Base-by-base conservation (phyloP, 2,888 invertebrate species). In the Cerastis rubricosa region DNA sequence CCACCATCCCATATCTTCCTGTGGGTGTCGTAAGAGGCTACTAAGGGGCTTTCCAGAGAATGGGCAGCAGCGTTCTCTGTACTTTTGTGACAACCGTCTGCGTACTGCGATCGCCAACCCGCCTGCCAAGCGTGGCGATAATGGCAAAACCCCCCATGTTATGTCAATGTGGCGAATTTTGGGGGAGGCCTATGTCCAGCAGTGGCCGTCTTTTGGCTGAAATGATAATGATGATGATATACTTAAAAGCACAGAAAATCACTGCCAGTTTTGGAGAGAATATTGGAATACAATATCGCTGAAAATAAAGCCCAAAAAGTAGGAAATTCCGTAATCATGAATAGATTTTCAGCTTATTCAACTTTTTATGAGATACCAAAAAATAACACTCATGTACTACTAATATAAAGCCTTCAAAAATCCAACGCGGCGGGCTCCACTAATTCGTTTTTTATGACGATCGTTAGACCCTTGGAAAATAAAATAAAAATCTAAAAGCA, bases 381-480 rank as follows among this genome's bases (percentile, higher is more conserved):
- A n/a, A 84, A 86, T 87, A 89, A 88, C 85, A 87, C 87, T 87
- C 87, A 89, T 88, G 88, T 89, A 85, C 81, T 87, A 88, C 87
- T 85, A 90, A 89, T 87, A 89, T 88, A 88, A 89, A 81, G 78
- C 86, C 85, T 87, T 84, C 84, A 85, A 88, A 90, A 85, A 87
- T 75, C 80, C 76, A 77, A 84, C 85, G 78, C 77, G 76, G 79
- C 87, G 79, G 90, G 92, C 90, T 89, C 90, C 90, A 90, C 93
- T 94, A 94, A 95, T 95, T 94, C 93, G 92, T 92, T 93, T 95
- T 94, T 94, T 94, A 95, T 94, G 90, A 90, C 93, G 89, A 91
- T 92, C 93, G 91, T 93, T 93, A 92, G 86, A 88, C 91, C 92
- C 90, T 90, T 89, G 86, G 83, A 87, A 90, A 90, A 91, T 89